Evolutionary conservation across 2,797 vertebrate genomes (phyloP).

Genomic region (Clamator glandarius): DNA sequence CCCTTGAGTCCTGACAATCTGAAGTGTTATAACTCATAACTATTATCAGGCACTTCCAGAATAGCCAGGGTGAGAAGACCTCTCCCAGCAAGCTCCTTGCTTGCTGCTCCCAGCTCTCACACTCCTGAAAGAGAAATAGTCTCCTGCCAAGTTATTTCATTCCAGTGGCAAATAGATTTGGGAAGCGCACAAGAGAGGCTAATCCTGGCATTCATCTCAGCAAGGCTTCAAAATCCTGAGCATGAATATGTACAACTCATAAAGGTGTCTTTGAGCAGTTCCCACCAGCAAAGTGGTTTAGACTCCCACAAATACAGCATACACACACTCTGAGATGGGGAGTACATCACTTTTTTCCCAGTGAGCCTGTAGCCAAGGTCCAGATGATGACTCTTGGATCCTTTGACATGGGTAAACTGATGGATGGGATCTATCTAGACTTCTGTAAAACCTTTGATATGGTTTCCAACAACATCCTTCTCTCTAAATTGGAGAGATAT

Average conservation of each 20-base stretch:
- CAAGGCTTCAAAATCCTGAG: not conserved
- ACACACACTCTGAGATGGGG: not conserved
- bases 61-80: not conserved
- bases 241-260: not conserved
- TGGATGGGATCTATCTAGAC: too few relatives aligned
- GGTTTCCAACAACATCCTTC: too few relatives aligned
- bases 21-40: not conserved
- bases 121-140: not conserved
- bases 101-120: not conserved
- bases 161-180: not conserved
- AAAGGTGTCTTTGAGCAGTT: not conserved
- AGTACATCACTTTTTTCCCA: not conserved
- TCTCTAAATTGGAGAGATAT: too few relatives aligned
- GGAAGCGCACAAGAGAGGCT: not conserved
- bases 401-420: too few relatives aligned
- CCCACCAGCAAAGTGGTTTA: not conserved
- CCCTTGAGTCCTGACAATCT: not conserved
- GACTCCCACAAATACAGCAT: not conserved
- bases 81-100: not conserved
- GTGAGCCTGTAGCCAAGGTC: not conserved
- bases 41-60: constrained; percentile 15
- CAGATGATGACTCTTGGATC: not conserved
- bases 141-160: not conserved
- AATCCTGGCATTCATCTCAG: not conserved
- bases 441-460: too few relatives aligned